Base-by-base conservation (phyloP, 2,797 vertebrate species). In the Neopelma chrysocephalum region DNA sequence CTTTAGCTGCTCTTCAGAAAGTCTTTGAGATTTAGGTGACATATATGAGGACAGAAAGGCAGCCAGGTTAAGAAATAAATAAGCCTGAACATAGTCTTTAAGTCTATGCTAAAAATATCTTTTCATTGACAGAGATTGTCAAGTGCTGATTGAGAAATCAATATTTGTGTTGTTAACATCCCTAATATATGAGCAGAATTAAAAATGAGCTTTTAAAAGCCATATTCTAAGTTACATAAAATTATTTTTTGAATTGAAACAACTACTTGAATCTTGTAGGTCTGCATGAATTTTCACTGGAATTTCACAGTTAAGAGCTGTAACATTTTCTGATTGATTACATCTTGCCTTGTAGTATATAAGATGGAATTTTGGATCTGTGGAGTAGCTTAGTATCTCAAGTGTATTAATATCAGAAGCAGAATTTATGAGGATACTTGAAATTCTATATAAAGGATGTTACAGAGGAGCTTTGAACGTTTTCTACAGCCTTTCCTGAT, bases 401-500 rank as follows among this genome's bases (percentile, higher is more conserved):
- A 85, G 65, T 36, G 48, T 89, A 78, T 92, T 89, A 66, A 34
- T 82, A 84, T 78, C 68, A 75, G 72, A 94, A 81, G 48, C 11
- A 75, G 72, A 92, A 89, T 92, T 89, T 68, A 89, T 75, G 48
- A 94, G 38, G 81, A 47, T 53, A 64, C 45, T 81, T 89, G 34
- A 93, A 93, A 87, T 78, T 22, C 21, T 42, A 31, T 26, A 60
- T 75, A 73, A 94, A 85, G 29, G 45, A 34, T 73, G 34, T 11
- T 75, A 50, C 19, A 78, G 62, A 69, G 60, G 53, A 81, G 5
- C 72, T 96, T 87, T 92, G 77, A 91, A 87, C 15, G n/a, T 43
- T 94, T 92, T 10, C 11, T 64, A 76, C 51, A 82, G 77, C n/a
- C 58, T 92, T 93, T 65, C 17, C 57, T 3, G 1, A 53, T 50